Evolutionary conservation across 2,888 invertebrate species (phyloP).

Genomic region (Atethmia centrago): DNA sequence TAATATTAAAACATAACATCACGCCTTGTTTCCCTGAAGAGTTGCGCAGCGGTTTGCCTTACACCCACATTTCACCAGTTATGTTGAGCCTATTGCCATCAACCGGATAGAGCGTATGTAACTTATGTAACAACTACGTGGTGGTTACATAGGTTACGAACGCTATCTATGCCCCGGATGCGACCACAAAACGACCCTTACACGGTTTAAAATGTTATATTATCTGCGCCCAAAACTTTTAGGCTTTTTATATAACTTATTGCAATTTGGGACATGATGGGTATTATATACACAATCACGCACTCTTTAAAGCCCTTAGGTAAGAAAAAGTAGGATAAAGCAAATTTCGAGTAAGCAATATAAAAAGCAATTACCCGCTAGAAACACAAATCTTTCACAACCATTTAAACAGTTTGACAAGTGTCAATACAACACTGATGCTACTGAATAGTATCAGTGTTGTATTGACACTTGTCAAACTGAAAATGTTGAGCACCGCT

Average conservation of each 20-base stretch:
- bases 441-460: background rate
- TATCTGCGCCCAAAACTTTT: no score
- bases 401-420: background rate
- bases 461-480: slow-evolving; percentile 13
- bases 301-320: background rate
- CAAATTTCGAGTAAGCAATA: background rate
- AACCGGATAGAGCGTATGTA: no score
- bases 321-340: background rate
- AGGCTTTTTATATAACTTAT: no score
- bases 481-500: slow-evolving; percentile 63
- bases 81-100: no score
- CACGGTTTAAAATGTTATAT: no score
- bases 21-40: no score
- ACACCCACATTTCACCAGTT: no score
- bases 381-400: background rate
- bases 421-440: slow-evolving; percentile 4
- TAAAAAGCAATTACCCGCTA: no score
- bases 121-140: background rate
- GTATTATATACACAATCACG: background rate
- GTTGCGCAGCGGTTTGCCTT: no score
- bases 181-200: background rate
- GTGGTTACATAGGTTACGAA: no score
- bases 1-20: no score
- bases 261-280: background rate
- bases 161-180: no score